Percentiles rank a stretch among this genome's conserved stretches.
phyloP scores from a whole-genome alignment of 2,113 vertebrate genomes.

The Gallinago paraguaiae region DNA sequence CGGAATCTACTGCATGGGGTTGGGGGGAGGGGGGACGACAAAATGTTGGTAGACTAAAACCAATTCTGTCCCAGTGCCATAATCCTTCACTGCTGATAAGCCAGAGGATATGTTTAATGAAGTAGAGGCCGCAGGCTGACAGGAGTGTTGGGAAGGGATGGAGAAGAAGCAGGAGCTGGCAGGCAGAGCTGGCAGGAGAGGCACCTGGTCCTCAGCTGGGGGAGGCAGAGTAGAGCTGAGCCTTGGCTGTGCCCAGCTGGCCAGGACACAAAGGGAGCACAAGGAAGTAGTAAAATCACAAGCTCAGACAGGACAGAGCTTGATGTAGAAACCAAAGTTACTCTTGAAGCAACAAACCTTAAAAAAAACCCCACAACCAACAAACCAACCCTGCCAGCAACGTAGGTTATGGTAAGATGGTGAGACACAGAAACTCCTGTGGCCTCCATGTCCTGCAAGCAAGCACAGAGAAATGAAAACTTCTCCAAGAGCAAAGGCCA shows the following conservation, averaged over 20 bases:
- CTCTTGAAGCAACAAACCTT: neutral
- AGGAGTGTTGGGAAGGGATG: conserved; percentile 53
- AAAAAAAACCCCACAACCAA: neutral
- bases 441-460: neutral
- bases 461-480: neutral
- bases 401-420: neutral
- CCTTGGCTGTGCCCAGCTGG: conserved; percentile 66
- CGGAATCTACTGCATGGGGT: neutral
- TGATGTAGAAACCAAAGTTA: neutral
- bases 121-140: conserved; percentile 59
- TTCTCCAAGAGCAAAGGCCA: neutral
- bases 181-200: conserved; percentile 66
- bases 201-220: conserved; percentile 50
- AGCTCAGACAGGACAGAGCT: neutral
- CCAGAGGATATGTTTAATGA: conserved; percentile 65
- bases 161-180: conserved; percentile 48
- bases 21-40: neutral
- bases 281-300: conserved; percentile 41
- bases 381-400: neutral
- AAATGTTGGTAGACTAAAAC: neutral
- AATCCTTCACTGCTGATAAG: conserved; percentile 44
- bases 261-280: conserved; percentile 23
- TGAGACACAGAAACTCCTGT: neutral
- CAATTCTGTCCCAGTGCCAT: neutral
- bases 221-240: conserved; percentile 58